Evolutionary conservation across 2,113 vertebrate species (phyloP).

Genomic region (Microtus pennsylvanicus): DNA sequence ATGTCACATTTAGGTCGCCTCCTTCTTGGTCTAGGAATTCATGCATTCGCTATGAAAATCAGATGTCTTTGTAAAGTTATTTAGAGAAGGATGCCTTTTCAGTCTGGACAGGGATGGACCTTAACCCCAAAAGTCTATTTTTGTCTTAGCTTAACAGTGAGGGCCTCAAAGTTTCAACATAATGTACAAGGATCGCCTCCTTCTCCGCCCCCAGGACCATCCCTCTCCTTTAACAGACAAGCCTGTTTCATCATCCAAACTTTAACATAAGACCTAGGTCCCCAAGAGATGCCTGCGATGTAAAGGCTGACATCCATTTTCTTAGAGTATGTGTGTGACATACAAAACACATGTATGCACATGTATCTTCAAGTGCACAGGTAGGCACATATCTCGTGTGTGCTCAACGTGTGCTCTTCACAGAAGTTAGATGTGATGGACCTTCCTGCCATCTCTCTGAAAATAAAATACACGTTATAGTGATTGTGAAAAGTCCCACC

Average conservation of each 20-base stretch:
- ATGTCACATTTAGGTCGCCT: background rate
- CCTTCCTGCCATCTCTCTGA: background rate
- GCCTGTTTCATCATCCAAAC: slow-evolving; percentile 38
- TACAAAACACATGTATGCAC: too few relatives aligned
- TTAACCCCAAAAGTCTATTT: slow-evolving; percentile 29
- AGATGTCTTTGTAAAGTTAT: background rate
- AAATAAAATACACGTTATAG: background rate
- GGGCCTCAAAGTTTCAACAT: background rate
- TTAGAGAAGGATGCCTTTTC: background rate
- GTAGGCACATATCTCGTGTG: background rate
- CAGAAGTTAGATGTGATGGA: background rate
- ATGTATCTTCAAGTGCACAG: fast-evolving
- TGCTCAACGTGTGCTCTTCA: background rate
- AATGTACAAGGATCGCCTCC: background rate
- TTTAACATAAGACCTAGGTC: background rate
- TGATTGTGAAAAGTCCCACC: background rate
- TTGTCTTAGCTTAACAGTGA: background rate
- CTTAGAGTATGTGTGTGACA: background rate
- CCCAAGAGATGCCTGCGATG: background rate
- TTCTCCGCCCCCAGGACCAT: background rate
- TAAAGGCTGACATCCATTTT: background rate
- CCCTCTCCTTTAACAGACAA: background rate
- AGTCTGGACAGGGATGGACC: background rate
- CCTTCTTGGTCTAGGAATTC: background rate
- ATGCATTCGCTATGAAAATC: background rate